A percentile compares a stretch with the other conserved stretches of the same genome.
Conservation (phyloP, 2,797 vertebrate genomes). For the Vultur gryphus region DNA sequence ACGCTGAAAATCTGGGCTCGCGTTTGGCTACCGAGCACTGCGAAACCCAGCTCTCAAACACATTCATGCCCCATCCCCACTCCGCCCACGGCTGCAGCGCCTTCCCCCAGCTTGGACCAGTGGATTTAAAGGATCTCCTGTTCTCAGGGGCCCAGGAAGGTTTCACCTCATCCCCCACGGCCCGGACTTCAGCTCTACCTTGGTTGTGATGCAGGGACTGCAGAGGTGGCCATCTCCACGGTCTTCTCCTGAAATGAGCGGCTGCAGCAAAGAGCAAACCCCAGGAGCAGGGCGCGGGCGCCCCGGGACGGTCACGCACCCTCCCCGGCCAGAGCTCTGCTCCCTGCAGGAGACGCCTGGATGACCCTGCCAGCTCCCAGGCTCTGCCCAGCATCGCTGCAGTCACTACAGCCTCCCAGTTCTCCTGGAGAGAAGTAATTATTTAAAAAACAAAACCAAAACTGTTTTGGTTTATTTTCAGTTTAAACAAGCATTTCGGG, state of each 20-base stretch:
- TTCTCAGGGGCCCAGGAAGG: neutral
- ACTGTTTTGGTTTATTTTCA: neutral
- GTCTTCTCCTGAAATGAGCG: neutral
- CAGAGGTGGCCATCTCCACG: neutral
- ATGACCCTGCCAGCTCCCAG: neutral
- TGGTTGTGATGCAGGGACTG: accelerated
- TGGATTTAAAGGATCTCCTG: accelerated
- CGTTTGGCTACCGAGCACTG: accelerated
- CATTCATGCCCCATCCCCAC: accelerated
- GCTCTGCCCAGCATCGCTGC: neutral
- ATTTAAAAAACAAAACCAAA: neutral
- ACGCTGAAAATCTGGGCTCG: neutral
- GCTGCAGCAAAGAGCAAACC: neutral
- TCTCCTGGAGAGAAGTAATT: neutral
- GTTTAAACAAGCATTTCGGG: accelerated
- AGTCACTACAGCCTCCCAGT: neutral
- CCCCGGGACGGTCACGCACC: neutral
- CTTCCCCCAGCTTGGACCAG: accelerated
- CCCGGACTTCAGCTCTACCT: neutral
- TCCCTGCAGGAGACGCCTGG: accelerated
- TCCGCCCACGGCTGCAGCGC: accelerated
- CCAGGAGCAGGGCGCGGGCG: neutral
- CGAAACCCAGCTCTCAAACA: neutral
- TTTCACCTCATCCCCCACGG: neutral
- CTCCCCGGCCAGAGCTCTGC: neutral